Conservation (phyloP, 1,140 invertebrate genomes). For the Ladona fulva region DNA sequence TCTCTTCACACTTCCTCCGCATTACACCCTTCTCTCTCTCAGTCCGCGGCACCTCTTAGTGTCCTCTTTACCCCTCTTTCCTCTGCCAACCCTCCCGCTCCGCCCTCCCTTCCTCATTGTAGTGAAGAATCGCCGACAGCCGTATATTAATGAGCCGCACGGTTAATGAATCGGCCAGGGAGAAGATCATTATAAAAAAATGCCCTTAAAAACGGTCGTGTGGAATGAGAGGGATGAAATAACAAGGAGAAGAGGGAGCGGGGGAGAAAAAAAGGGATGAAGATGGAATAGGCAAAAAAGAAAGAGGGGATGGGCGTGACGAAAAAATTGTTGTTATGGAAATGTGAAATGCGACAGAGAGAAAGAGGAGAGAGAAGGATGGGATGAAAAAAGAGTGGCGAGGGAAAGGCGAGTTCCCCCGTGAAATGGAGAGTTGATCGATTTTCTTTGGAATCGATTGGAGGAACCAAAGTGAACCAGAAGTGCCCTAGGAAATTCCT, state of each 20-base stretch:
- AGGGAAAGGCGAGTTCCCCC: not conserved
- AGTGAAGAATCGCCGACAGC: slow-evolving; percentile 6
- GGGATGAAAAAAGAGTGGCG: not conserved
- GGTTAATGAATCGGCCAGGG: not conserved
- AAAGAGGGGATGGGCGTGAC: not conserved
- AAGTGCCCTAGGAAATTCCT: no score
- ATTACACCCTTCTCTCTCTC: not conserved
- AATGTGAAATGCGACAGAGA: not conserved
- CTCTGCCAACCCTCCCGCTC: no score
- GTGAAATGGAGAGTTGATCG: not conserved
- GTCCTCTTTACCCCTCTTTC: not conserved
- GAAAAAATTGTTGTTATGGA: not conserved
- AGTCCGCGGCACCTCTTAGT: not conserved
- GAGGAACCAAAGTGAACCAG: no score
- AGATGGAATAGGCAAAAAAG: not conserved
- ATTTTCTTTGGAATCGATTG: no score
- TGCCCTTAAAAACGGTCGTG: not conserved
- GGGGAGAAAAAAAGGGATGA: not conserved
- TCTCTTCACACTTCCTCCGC: not conserved
- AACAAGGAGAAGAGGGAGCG: not conserved
- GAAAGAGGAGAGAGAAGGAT: no score
- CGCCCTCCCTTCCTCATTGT: not conserved
- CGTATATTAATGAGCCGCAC: slow-evolving; percentile 8
- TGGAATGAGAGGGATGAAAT: not conserved
- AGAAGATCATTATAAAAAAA: slow-evolving; percentile 11